These are phyloP conservation scores for Porphyrio hochstetteri DNA, from an alignment of 2,113 vertebrate species.

Conservation along the genomic window DNA sequence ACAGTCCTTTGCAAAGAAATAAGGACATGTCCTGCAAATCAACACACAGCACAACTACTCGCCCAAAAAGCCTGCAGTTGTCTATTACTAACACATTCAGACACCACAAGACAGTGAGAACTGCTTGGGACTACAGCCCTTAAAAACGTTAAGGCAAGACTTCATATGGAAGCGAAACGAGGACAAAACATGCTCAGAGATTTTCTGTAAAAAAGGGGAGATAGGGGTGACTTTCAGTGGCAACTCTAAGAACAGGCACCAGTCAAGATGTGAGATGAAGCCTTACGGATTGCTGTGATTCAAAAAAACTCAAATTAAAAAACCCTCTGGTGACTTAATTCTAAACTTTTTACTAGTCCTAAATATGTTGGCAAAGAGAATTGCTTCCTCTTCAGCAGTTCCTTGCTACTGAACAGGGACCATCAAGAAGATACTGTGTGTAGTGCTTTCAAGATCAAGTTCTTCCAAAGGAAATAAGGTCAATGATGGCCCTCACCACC, in stretches of 20 bases:
- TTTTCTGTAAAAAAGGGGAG: not conserved
- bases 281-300: not conserved
- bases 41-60: not conserved
- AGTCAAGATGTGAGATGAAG: not conserved
- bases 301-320: not conserved
- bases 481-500: not conserved
- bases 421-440: rapidly evolving
- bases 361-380: not conserved
- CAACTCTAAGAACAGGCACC: not conserved
- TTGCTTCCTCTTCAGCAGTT: not conserved
- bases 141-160: not conserved
- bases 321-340: not conserved
- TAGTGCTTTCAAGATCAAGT: not conserved
- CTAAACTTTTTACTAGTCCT: not conserved
- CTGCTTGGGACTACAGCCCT: not conserved
- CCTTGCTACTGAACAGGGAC: not conserved
- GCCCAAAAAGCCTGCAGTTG: not conserved
- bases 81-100: not conserved
- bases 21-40: not conserved
- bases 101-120: not conserved
- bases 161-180: not conserved
- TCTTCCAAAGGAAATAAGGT: not conserved
- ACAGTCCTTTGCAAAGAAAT: not conserved
- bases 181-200: not conserved
- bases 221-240: not conserved